phyloP scores from a whole-genome alignment of 92 coral and sea anemone species.

The Epizoanthus rinbou region DNA sequence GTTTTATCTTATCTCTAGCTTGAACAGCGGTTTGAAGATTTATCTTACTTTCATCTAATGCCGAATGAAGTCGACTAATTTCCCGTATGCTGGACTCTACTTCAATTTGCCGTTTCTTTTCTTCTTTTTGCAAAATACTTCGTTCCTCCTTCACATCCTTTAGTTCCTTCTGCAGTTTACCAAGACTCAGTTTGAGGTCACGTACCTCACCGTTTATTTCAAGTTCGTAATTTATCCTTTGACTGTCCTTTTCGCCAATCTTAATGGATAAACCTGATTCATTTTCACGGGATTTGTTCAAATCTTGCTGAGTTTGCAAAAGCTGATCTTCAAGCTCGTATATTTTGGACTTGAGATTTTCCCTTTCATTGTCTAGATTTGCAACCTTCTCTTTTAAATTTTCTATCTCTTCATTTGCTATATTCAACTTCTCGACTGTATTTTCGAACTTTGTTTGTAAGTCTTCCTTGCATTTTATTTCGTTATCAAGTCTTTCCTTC shows the following conservation, averaged over 20 bases:
- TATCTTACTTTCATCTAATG: slow-evolving; percentile 7
- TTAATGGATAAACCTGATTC: slow-evolving; percentile 21
- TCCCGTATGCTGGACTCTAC: slow-evolving; percentile 48
- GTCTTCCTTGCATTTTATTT: slow-evolving; percentile 48
- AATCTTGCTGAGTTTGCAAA: slow-evolving; percentile 42
- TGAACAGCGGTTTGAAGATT: slow-evolving; percentile 11
- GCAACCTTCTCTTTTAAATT: slow-evolving; percentile 39
- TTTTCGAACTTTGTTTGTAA: slow-evolving; percentile 58
- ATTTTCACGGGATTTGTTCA: slow-evolving; percentile 43
- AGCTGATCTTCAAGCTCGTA: background rate
- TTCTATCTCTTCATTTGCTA: slow-evolving; percentile 44
- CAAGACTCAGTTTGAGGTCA: background rate
- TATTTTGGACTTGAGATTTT: slow-evolving; percentile 27
- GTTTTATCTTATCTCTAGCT: slow-evolving; percentile 31
- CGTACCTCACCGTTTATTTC: background rate
- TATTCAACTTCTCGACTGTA: slow-evolving; percentile 41
- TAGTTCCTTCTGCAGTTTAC: slow-evolving; percentile 54
- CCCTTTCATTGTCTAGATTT: background rate
- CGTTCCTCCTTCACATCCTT: slow-evolving; percentile 62
- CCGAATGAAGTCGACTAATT: background rate
- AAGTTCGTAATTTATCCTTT: background rate
- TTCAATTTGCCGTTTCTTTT: slow-evolving; percentile 36
- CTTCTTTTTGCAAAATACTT: slow-evolving; percentile 49
- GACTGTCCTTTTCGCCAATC: background rate
- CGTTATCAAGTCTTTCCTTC: slow-evolving; percentile 45